Conservation (phyloP, 2,797 vertebrate species). For the Phrynocephalus vlangalii region DNA sequence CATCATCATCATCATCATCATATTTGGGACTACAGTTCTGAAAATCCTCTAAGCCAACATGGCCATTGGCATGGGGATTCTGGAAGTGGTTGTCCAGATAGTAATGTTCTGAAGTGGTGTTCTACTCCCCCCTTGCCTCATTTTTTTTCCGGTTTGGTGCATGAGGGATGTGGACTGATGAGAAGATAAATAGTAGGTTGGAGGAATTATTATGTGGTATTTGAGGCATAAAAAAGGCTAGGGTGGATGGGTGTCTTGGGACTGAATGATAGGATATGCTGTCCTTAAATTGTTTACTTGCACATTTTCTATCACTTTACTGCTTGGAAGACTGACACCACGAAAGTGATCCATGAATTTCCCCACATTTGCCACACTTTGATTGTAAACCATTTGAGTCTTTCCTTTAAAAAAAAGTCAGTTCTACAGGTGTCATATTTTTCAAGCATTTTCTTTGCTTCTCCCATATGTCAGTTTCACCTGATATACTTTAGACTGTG, state of each 20-base stretch:
- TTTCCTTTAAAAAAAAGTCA: not conserved
- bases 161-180: not conserved
- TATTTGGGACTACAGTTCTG: too few species aligned
- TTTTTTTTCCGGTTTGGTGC: not conserved
- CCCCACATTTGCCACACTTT: not conserved
- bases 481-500: constrained; percentile 16
- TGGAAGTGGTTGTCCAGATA: too few species aligned
- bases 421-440: not conserved
- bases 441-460: constrained; percentile 37
- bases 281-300: not conserved
- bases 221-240: not conserved
- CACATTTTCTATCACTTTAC: not conserved
- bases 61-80: too few species aligned
- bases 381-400: constrained; percentile 15
- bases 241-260: not conserved
- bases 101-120: too few species aligned
- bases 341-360: not conserved
- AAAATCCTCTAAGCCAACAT: too few species aligned
- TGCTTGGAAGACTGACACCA: not conserved
- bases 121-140: too few species aligned
- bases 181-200: not conserved
- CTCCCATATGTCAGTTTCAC: constrained; percentile 27
- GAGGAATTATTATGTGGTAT: not conserved
- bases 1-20: too few species aligned
- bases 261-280: not conserved